Conservation (phyloP, 2,113 vertebrate genomes). For the Hypocryptadius cinnamomeus region DNA sequence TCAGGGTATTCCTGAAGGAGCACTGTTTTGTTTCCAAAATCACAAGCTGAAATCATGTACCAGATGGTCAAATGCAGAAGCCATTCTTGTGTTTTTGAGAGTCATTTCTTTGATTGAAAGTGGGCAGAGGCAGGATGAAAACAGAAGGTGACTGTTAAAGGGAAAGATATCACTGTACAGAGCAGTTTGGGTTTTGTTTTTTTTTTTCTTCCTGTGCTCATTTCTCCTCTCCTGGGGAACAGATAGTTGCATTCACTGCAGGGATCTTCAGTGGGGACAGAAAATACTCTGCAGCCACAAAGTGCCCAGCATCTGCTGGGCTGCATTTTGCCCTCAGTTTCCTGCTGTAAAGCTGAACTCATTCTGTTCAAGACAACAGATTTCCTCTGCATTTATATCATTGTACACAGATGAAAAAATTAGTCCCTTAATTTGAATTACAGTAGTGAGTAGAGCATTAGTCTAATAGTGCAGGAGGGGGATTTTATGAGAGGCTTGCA, state of each 20-base stretch:
- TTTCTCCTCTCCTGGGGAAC: neutral
- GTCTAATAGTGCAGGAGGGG: neutral
- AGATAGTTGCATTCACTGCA: neutral
- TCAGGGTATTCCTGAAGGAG: neutral
- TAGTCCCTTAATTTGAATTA: neutral
- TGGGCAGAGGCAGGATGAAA: neutral
- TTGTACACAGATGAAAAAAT: neutral
- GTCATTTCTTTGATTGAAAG: neutral
- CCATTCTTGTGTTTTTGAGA: neutral
- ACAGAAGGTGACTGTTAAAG: neutral
- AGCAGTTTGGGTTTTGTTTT: neutral
- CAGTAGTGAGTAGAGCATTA: neutral
- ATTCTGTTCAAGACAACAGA: neutral
- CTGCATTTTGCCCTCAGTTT: neutral
- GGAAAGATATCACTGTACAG: neutral
- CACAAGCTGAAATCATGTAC: neutral
- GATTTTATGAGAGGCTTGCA: neutral
- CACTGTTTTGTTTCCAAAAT: neutral
- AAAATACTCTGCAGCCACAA: constrained; percentile 3
- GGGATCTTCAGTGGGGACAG: neutral
- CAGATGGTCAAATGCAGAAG: neutral
- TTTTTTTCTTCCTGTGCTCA: neutral
- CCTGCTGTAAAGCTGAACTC: neutral
- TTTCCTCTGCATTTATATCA: neutral
- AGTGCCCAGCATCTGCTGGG: neutral